Base-by-base conservation (phyloP, 2,797 vertebrate species). In the Acanthurus lineatus region DNA sequence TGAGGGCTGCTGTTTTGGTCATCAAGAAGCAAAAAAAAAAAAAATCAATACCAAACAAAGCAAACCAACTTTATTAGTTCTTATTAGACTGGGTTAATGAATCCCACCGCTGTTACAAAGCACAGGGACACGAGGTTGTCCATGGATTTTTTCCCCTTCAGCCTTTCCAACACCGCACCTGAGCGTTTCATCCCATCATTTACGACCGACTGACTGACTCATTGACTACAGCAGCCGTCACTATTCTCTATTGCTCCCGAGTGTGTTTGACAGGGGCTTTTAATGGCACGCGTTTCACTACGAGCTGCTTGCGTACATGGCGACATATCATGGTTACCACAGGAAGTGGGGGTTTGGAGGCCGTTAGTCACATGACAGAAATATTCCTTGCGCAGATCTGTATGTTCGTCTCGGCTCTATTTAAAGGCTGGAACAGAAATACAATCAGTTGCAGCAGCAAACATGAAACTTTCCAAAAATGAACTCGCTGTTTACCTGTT, bases 21-120 rank as follows among this genome's bases (percentile, higher is more conserved):
- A 69, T 77, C 70, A 59, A 62, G 49, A 64, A 44, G 60, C 59
- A 49, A 62, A 54, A 58, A 68, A 51, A 28, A 70, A 61, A n/a
- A 75, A 86, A 87, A 93, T 92, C 89, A 10, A 93, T 92, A 76
- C 25, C 59, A 83, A 83, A 85, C 85, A 90, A 88, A 79, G 82
- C 66, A 77, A 74, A 83, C 75, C 78, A 64, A 86, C 89, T 93
- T 91, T 91, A 91, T 91, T 90, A 85, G 84, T 79, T 91, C 81
- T 81, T 87, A 90, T 83, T 85, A 87, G 80, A 89, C 57, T 38
- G 9, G 65, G 71, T 81, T 84, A 89, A 92, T 90, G 77, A 91
- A 83, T 84, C 61, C 72, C 72, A 42, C 76, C 22, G 73, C 72
- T 65, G 75, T 69, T 73, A 61, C 48, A 87, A 49, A 85, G 81